These are phyloP conservation scores for Sturmia bella DNA, from an alignment of 2,888 invertebrate species.

Conservation along the genomic window DNA sequence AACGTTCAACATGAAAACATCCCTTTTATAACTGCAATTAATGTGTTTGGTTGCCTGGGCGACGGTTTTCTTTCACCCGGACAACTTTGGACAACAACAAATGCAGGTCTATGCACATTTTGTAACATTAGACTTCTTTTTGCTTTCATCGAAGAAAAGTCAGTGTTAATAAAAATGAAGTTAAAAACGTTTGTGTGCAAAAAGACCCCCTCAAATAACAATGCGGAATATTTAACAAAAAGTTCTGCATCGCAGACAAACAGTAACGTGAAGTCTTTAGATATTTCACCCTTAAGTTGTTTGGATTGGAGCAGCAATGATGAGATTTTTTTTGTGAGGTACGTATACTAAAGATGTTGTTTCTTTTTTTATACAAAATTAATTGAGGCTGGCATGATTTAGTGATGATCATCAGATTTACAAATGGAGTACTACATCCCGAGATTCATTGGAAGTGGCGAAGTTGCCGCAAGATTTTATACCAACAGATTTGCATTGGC, in stretches of 20 bases:
- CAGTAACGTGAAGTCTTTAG: constrained; percentile 69
- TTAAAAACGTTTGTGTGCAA: constrained; percentile 90
- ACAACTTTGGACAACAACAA: too few relatives aligned
- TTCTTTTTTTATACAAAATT: not conserved
- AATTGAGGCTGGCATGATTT: not conserved
- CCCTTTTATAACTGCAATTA: too few relatives aligned
- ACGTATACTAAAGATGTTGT: constrained; percentile 66
- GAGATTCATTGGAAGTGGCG: constrained; percentile 89
- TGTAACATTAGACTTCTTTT: too few relatives aligned
- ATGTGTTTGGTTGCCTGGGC: too few relatives aligned
- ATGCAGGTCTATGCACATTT: too few relatives aligned
- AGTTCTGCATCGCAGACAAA: constrained; percentile 32
- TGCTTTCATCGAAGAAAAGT: not conserved
- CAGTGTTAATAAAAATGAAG: constrained; percentile 84
- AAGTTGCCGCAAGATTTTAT: constrained; percentile 92
- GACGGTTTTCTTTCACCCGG: too few relatives aligned
- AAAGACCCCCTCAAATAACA: constrained; percentile 84
- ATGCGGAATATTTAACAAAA: constrained; percentile 62
- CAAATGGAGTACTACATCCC: constrained; percentile 92
- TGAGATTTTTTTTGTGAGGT: constrained; percentile 96
- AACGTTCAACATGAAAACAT: too few relatives aligned
- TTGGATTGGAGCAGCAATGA: constrained; percentile 97
- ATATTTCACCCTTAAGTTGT: constrained; percentile 89
- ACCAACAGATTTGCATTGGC: constrained; percentile 95
- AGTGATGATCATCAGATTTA: constrained; percentile 96